Conservation (phyloP, 2,797 vertebrate genomes). For the Dicrostonyx torquatus region DNA sequence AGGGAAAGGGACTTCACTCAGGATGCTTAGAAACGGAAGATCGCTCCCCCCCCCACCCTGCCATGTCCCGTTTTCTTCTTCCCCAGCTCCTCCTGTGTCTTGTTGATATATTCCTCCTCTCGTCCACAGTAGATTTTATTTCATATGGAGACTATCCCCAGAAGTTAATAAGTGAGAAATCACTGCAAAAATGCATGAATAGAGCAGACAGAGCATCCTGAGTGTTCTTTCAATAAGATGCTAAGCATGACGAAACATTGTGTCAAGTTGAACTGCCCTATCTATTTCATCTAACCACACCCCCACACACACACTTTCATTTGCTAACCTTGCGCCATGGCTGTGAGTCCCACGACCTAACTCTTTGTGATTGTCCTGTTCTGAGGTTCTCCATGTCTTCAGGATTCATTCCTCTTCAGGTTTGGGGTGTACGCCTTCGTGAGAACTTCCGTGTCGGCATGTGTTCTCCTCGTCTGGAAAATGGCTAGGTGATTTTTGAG, state of each 20-base stretch:
- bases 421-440: not conserved
- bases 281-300: not conserved
- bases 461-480: constrained; percentile 45
- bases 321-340: not conserved
- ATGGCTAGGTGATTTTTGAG: not conserved
- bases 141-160: constrained; percentile 17
- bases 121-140: constrained; percentile 9
- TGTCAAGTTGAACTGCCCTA: not conserved
- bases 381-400: not conserved
- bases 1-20: constrained; percentile 43
- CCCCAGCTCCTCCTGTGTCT: not conserved
- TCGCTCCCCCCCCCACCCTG: not conserved
- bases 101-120: constrained; percentile 34
- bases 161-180: constrained; percentile 32
- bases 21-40: constrained; percentile 54
- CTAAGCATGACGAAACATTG: not conserved
- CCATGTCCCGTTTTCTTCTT: not conserved
- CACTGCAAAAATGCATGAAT: constrained; percentile 14
- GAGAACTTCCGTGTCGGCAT: not conserved
- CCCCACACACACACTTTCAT: not conserved
- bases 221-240: constrained; percentile 2
- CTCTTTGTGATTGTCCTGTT: not conserved
- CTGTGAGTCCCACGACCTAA: not conserved
- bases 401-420: not conserved
- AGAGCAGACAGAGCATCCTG: not conserved